A percentile compares a stretch with the other conserved stretches of the same genome.
Conservation (phyloP, 1,140 invertebrate genomes). For the Lordiphosa stackelbergi region DNA sequence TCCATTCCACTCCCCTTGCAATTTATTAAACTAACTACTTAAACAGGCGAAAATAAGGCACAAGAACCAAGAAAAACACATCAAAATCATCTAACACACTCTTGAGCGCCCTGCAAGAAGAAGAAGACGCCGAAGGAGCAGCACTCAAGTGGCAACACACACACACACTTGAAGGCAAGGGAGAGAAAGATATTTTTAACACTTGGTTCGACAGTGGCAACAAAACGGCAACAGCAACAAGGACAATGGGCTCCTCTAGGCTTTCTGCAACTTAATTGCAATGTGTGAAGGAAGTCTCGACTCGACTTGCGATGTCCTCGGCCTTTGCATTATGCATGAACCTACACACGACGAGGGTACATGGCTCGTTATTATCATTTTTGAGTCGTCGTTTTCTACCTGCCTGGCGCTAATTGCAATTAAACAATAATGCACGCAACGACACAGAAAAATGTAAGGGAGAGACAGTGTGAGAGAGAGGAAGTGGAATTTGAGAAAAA, state of each 20-base stretch:
- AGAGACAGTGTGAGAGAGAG: not conserved
- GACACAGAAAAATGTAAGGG: not conserved
- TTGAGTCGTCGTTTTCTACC: slow-evolving; percentile 19
- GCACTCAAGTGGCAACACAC: slow-evolving; percentile 63
- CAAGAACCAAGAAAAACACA: slow-evolving; percentile 33
- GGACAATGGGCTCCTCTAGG: slow-evolving; percentile 43
- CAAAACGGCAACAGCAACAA: slow-evolving; percentile 42
- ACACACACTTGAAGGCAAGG: slow-evolving; percentile 65
- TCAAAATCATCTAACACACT: slow-evolving; percentile 69
- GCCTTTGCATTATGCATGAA: slow-evolving; percentile 67
- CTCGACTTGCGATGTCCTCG: slow-evolving; percentile 2
- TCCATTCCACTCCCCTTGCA: slow-evolving; percentile 32
- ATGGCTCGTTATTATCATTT: slow-evolving; percentile 51
- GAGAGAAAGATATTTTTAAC: slow-evolving; percentile 62
- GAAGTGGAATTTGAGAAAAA: slow-evolving; percentile 24
- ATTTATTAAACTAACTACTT: slow-evolving; percentile 74
- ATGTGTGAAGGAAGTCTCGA: slow-evolving; percentile 35
- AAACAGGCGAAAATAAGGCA: slow-evolving; percentile 63
- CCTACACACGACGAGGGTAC: slow-evolving; percentile 24
- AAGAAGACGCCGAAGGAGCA: slow-evolving; percentile 31
- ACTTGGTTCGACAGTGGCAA: slow-evolving; percentile 38
- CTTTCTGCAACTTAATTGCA: slow-evolving; percentile 69
- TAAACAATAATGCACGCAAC: slow-evolving; percentile 44
- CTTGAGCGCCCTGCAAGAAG: slow-evolving; percentile 23
- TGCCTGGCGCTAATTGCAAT: slow-evolving; percentile 45